Evolutionary conservation across 2,888 invertebrate genomes (phyloP).

Genomic region (Trissolcus japonicus): DNA sequence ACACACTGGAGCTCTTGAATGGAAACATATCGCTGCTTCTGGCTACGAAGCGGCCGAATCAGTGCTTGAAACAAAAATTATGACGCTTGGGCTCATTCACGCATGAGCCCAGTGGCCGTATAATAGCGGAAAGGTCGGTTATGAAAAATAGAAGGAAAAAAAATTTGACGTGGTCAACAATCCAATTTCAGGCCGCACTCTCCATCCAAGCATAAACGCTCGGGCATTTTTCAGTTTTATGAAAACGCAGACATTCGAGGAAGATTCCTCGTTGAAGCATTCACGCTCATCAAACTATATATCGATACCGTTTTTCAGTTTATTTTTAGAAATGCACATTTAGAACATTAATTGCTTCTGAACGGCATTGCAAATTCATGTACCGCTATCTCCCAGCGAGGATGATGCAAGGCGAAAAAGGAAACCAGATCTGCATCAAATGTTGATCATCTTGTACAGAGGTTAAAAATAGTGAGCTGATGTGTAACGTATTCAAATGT

Average conservation of each 20-base stretch:
- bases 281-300: slow-evolving; percentile 23
- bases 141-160: slow-evolving; percentile 25
- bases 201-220: slow-evolving; percentile 26
- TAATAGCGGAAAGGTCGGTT: slow-evolving; percentile 29
- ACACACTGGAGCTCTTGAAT: neutral
- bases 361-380: slow-evolving; percentile 28
- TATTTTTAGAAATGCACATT: slow-evolving; percentile 37
- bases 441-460: slow-evolving; percentile 35
- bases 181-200: slow-evolving; percentile 28
- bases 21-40: neutral
- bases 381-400: slow-evolving; percentile 21
- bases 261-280: slow-evolving; percentile 16
- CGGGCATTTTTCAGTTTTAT: slow-evolving; percentile 22
- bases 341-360: slow-evolving; percentile 35
- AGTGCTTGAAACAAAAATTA: slow-evolving; percentile 12
- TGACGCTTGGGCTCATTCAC: slow-evolving; percentile 2
- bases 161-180: slow-evolving; percentile 37
- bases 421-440: slow-evolving; percentile 34
- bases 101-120: slow-evolving; percentile 5
- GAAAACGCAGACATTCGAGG: slow-evolving; percentile 22
- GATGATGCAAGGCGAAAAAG: slow-evolving; percentile 21
- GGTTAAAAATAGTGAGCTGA: slow-evolving; percentile 30
- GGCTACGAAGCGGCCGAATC: slow-evolving; percentile 4
- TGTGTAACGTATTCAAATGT: slow-evolving; percentile 38
- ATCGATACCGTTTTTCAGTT: slow-evolving; percentile 14